Base-by-base conservation (phyloP, 1,140 invertebrate genomes). In the Pseudoatta argentina region DNA sequence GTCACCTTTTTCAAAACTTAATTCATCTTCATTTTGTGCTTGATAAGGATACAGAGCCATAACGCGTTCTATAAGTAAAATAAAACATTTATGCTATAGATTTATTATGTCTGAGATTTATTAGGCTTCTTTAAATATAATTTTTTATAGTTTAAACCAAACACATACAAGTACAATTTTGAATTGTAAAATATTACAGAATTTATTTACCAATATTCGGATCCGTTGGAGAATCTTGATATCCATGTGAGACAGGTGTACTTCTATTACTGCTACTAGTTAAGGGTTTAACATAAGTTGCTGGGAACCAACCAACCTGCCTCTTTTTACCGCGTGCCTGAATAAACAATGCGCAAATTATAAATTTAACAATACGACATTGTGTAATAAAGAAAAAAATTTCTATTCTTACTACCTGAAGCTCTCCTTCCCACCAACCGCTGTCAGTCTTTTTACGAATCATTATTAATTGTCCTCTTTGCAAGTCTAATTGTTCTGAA, bases 401-500 rank as follows among this genome's bases (percentile, higher is more conserved):
- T 21, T 44, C 4, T 71, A 73, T 51, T 14, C 21, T 30, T 39
- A n/a, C 18, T 78, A 96, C 98, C 96, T 99, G 98, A 34, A 99
- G 95, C 95, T 99, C 99, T 66, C 99, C 99, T 96, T 99, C 99
- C 99, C 99, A 99, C 99, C 99, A 99, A 27, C 99, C 99, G 88
- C 98, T 98, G 76, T 98, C 97, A 10, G 98, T 98, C 94, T 99
- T 99, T 95, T 99, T 99, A 16, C 98, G 96, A 18, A 99, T 98
- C 96, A 99, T 98, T 67, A 99, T 98, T 66, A 99, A 95, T 92
- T 99, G 99, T n/a, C 99, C 99, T 86, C 98, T 97, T 91, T 97
- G 97, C 10, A 99, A 95, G 75, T 97, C 97, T 16, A 99, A 95
- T 94, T 99, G 99, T 93, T 99, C 99, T 0, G 97, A 93, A 92